These are phyloP conservation scores for Saccostrea glomerata DNA, from an alignment of 1,140 invertebrate species.

Conservation along the genomic window DNA sequence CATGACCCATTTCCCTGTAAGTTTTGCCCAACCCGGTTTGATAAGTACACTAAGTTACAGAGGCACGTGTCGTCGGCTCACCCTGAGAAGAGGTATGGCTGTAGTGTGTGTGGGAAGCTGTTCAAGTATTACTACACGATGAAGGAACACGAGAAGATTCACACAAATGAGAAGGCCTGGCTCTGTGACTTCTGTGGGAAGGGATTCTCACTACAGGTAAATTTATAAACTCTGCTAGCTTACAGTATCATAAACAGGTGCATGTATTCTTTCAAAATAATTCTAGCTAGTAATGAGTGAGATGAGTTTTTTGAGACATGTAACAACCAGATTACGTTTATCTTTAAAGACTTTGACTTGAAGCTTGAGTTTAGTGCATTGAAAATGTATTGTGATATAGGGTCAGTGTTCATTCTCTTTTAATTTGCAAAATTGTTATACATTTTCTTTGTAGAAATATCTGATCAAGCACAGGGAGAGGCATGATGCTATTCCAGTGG, in stretches of 20 bases:
- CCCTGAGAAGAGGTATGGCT: slow-evolving; percentile 31
- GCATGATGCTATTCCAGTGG: slow-evolving; percentile 9
- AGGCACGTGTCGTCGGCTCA: slow-evolving; percentile 39
- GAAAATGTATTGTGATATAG: no score
- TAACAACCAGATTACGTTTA: no score
- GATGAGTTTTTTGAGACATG: no score
- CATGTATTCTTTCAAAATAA: no score
- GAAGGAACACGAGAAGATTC: slow-evolving; percentile 73
- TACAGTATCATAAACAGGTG: no score
- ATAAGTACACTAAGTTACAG: slow-evolving; percentile 39
- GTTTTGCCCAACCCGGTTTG: slow-evolving; percentile 20
- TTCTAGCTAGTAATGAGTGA: no score
- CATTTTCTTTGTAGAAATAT: slow-evolving; percentile 46
- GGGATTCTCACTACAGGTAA: slow-evolving; percentile 50
- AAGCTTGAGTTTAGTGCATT: no score
- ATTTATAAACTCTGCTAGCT: background rate
- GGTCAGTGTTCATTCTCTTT: no score
- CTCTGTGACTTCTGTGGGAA: slow-evolving; percentile 78
- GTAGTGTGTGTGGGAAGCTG: slow-evolving; percentile 52
- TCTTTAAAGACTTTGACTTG: no score
- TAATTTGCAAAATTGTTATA: no score
- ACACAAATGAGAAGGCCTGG: slow-evolving; percentile 75
- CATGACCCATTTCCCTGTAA: slow-evolving; percentile 45
- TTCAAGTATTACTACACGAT: slow-evolving; percentile 53
- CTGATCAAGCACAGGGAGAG: slow-evolving; percentile 49